Conservation (phyloP, 1,140 invertebrate genomes). For the Oscheius sp. region DNA sequence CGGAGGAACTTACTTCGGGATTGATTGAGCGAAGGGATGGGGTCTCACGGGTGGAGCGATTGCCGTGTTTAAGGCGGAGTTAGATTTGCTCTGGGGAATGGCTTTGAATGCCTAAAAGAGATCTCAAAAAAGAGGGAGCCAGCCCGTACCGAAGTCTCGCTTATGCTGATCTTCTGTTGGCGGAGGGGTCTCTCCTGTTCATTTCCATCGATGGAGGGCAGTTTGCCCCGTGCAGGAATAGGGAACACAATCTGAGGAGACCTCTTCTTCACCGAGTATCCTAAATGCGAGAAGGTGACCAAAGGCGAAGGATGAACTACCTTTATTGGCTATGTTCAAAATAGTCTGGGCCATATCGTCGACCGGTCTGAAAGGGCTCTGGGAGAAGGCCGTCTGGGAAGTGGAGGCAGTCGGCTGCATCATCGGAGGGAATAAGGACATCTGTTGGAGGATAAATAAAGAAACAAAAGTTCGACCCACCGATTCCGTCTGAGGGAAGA, state of each 20-base stretch:
- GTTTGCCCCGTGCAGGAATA: constrained; percentile 7
- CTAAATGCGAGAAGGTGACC: no score
- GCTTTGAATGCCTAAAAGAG: constrained; percentile 7
- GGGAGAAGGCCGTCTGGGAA: constrained; percentile 3
- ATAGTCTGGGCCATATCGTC: neutral
- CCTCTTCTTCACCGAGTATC: neutral
- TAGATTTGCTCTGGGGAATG: constrained; percentile 3
- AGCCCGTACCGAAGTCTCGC: constrained; percentile 8
- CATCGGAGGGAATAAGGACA: neutral
- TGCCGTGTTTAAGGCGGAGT: neutral
- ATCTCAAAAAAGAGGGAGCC: no score
- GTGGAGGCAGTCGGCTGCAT: neutral
- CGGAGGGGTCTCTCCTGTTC: constrained; percentile 12
- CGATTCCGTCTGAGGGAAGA: neutral
- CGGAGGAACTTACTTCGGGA: no score
- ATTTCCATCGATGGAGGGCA: neutral
- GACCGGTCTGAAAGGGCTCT: constrained; percentile 12
- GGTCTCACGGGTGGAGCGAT: neutral
- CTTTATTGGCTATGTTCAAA: neutral
- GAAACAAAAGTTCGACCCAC: neutral
- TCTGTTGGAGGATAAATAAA: neutral
- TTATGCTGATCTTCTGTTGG: constrained; percentile 7
- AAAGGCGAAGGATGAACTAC: neutral
- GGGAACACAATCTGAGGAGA: neutral
- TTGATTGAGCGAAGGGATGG: neutral